phyloP scores from a whole-genome alignment of 2,888 invertebrate species.

The Mallateleia sp. region DNA sequence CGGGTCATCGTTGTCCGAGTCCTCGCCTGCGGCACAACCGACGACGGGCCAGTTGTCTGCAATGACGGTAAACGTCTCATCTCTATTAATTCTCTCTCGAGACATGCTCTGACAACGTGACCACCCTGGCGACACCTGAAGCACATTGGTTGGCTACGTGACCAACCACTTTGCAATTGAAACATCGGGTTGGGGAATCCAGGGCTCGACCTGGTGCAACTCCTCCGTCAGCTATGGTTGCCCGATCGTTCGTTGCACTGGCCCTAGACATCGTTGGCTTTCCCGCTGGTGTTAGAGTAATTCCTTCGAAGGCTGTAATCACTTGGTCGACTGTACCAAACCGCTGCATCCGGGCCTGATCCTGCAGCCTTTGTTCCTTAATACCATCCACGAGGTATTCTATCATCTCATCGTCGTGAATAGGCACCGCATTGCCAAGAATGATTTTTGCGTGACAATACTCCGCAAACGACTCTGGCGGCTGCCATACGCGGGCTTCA shows the following conservation, averaged over 20 bases:
- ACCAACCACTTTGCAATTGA: not conserved
- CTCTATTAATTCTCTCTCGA: no score
- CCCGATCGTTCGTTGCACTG: not conserved
- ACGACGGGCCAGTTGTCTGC: no score
- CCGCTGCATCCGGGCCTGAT: conserved; percentile 36
- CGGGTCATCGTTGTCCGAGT: no score
- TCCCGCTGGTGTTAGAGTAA: not conserved
- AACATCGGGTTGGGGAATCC: not conserved
- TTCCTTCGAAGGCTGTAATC: conserved; percentile 28
- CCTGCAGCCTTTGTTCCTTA: conserved; percentile 8
- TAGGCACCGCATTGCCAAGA: conserved; percentile 22
- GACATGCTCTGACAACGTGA: no score
- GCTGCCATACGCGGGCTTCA: conserved; percentile 24
- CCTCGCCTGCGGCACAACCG: no score
- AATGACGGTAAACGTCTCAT: no score
- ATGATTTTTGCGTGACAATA: conserved; percentile 37
- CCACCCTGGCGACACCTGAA: no score
- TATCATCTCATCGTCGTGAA: conserved; percentile 10
- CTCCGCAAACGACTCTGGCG: conserved; percentile 20
- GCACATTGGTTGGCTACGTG: not conserved
- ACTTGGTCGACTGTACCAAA: conserved; percentile 22
- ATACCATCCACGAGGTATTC: conserved; percentile 46
- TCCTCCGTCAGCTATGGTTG: not conserved
- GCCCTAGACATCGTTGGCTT: not conserved
- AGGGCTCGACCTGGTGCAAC: not conserved